A percentile compares a stretch with the other conserved stretches of the same genome.
Evolutionary conservation across 2,888 invertebrate genomes (phyloP).

Genomic region (Apotomis capreana): DNA sequence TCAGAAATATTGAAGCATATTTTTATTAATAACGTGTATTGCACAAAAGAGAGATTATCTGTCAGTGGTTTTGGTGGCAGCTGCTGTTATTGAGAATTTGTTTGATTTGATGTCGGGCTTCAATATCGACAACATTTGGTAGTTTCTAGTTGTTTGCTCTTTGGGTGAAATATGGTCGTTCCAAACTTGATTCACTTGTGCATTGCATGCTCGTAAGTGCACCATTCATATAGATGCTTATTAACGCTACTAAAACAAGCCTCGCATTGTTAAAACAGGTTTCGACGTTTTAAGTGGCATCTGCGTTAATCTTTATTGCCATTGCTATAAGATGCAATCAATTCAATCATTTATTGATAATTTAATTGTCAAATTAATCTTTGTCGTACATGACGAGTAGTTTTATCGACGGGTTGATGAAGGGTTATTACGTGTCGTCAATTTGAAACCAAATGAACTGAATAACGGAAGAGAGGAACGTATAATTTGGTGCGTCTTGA

Average conservation of each 20-base stretch:
- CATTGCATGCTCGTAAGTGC: neutral
- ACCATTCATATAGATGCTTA: neutral
- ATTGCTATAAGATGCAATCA: conserved; percentile 34
- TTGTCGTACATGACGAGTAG: conserved; percentile 55
- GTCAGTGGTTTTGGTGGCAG: conserved; percentile 72
- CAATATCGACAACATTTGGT: conserved; percentile 13
- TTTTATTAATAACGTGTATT: conserved; percentile 77
- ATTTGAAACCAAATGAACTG: conserved; percentile 65
- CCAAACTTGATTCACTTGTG: neutral
- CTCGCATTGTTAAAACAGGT: conserved; percentile 23
- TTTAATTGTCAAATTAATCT: conserved; percentile 63
- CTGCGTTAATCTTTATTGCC: conserved; percentile 36
- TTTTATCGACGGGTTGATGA: conserved; percentile 59
- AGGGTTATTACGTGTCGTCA: conserved; percentile 69
- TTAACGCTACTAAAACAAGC: conserved; percentile 14
- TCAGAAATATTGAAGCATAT: conserved; percentile 76
- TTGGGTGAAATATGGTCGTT: neutral
- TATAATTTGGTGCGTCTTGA: conserved; percentile 66
- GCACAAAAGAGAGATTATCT: conserved; percentile 81
- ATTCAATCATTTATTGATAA: conserved; percentile 41
- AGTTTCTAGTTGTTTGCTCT: neutral
- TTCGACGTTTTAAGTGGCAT: conserved; percentile 23
- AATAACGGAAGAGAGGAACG: conserved; percentile 66
- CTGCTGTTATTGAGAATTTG: conserved; percentile 55
- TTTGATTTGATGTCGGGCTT: conserved; percentile 37